phyloP scores from a whole-genome alignment of 2,113 vertebrate genomes.

The Pavo muticus region DNA sequence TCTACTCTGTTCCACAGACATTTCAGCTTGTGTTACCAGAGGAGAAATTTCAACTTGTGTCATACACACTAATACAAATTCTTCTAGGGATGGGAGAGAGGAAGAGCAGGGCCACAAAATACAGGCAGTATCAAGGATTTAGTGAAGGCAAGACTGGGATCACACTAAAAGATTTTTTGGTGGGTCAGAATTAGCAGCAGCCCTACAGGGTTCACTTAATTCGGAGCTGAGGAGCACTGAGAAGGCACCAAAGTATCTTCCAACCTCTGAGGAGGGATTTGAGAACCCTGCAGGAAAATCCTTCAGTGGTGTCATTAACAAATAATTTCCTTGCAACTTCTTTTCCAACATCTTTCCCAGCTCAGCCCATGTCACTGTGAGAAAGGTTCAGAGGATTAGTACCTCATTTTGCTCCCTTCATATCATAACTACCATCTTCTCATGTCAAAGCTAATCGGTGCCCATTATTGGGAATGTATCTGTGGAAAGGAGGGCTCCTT shows the following conservation, averaged over 20 bases:
- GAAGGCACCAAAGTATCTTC: not conserved
- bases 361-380: not conserved
- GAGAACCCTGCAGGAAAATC: not conserved
- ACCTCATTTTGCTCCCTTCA: not conserved
- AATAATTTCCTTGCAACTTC: not conserved
- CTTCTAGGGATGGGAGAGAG: not conserved
- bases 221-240: not conserved
- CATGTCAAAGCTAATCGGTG: not conserved
- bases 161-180: not conserved
- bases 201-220: not conserved
- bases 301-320: not conserved
- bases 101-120: not conserved
- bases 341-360: not conserved
- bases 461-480: not conserved
- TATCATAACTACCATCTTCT: not conserved
- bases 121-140: not conserved
- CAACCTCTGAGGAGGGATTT: not conserved
- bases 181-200: not conserved
- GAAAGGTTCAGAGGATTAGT: not conserved
- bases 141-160: not conserved
- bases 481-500: constrained; percentile 4
- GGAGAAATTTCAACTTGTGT: not conserved
- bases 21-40: not conserved
- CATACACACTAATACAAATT: not conserved
- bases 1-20: not conserved